Evolutionary conservation across 2,888 invertebrate species (phyloP).

Genomic region (Cataglyphis rosenhaueri): DNA sequence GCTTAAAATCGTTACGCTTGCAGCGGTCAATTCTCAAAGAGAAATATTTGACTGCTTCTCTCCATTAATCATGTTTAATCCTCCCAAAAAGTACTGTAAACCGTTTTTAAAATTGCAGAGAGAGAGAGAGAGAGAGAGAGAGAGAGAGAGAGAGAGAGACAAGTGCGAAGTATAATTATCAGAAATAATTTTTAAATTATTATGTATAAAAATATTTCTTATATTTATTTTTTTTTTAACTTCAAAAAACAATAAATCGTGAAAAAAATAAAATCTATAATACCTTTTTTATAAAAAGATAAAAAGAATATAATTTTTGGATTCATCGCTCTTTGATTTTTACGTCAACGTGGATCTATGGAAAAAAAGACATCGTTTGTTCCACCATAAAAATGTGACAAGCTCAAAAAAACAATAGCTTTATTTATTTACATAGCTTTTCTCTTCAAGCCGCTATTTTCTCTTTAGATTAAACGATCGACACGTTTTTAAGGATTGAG

Average conservation of each 20-base stretch:
- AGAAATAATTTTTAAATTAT: background rate
- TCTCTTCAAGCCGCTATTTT: background rate
- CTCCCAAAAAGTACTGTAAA: background rate
- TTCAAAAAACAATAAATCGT: background rate
- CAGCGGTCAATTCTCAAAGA: background rate
- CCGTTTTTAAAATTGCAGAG: background rate
- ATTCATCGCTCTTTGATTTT: background rate
- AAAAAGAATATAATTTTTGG: background rate
- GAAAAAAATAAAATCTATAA: background rate
- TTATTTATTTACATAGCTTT: conserved; percentile 1
- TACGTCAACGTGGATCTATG: background rate
- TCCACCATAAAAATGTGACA: background rate
- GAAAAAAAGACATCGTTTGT: background rate
- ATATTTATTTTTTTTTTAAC: background rate
- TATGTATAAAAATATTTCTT: background rate
- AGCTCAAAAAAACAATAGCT: conserved; percentile 2
- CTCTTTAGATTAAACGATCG: conserved; percentile 24
- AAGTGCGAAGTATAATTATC: background rate
- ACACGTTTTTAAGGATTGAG: background rate
- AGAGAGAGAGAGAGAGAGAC: background rate
- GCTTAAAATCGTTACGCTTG: background rate
- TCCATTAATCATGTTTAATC: background rate
- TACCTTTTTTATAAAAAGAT: no score
- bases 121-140: background rate
- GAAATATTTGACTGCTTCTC: background rate